These are phyloP conservation scores for Emydura subglobosa DNA, from an alignment of 2,113 vertebrate genomes.

Conservation along the genomic window DNA sequence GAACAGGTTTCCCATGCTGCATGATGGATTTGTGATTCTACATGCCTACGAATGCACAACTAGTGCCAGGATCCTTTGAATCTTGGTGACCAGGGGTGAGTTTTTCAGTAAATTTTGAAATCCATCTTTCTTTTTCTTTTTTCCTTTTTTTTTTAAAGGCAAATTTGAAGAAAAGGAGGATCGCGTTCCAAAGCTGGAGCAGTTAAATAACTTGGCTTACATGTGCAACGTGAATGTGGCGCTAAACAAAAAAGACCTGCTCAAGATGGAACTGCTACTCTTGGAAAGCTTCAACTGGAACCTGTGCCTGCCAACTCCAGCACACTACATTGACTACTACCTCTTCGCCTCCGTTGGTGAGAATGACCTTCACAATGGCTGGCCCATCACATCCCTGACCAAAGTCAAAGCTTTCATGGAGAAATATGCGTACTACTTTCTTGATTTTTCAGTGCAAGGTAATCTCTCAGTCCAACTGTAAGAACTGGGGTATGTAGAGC, in stretches of 20 bases:
- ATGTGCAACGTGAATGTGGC: slow-evolving; percentile 86
- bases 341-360: slow-evolving; percentile 87
- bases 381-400: slow-evolving; percentile 85
- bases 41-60: neutral
- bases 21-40: neutral
- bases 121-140: too few species aligned
- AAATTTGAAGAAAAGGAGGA: slow-evolving; percentile 95
- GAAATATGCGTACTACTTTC: slow-evolving; percentile 92
- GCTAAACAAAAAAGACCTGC: slow-evolving; percentile 88
- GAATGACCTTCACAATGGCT: slow-evolving; percentile 88
- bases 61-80: neutral
- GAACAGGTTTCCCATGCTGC: neutral
- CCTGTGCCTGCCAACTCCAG: slow-evolving; percentile 91
- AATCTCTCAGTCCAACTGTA: neutral
- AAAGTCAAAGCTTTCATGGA: slow-evolving; percentile 90
- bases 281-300: slow-evolving; percentile 93
- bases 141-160: slow-evolving; percentile 72
- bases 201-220: slow-evolving; percentile 87
- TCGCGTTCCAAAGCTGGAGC: slow-evolving; percentile 89
- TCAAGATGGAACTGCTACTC: slow-evolving; percentile 89
- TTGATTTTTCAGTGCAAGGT: slow-evolving; percentile 93
- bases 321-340: slow-evolving; percentile 98
- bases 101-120: neutral
- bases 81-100: neutral
- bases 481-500: neutral